These are phyloP conservation scores for Piaya cayana DNA, from an alignment of 2,113 vertebrate genomes.

Conservation along the genomic window DNA sequence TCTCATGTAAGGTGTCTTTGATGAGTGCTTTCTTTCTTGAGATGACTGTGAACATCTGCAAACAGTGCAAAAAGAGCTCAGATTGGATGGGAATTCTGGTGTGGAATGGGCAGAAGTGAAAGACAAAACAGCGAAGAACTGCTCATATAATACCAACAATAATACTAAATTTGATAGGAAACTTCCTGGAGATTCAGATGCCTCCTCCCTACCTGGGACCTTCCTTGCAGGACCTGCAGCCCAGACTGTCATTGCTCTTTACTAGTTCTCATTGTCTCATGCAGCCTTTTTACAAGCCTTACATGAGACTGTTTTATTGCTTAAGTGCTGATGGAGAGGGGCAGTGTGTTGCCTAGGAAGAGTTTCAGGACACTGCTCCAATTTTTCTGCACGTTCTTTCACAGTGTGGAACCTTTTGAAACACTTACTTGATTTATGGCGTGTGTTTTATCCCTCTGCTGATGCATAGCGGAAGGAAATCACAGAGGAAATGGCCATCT, in stretches of 20 bases:
- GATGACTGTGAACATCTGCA: background rate
- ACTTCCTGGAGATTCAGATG: background rate
- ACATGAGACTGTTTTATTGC: background rate
- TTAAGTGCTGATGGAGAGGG: background rate
- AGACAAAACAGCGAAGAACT: background rate
- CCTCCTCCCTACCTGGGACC: background rate
- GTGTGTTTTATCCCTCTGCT: background rate
- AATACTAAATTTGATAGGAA: background rate
- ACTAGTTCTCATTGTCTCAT: background rate
- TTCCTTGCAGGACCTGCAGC: background rate
- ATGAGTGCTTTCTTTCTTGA: background rate
- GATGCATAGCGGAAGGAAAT: background rate
- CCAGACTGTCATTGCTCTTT: background rate
- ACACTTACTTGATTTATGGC: background rate
- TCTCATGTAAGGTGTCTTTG: background rate
- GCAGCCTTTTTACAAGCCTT: background rate
- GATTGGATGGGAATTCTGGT: background rate
- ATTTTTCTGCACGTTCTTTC: background rate
- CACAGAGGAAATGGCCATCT: background rate
- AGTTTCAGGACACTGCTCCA: background rate
- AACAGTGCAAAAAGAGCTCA: background rate
- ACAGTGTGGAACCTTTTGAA: background rate
- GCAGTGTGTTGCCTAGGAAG: background rate
- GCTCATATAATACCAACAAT: background rate
- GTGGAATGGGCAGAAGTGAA: background rate